Evolutionary conservation across 2,113 vertebrate species (phyloP).

Genomic region (Cynocephalus volans): DNA sequence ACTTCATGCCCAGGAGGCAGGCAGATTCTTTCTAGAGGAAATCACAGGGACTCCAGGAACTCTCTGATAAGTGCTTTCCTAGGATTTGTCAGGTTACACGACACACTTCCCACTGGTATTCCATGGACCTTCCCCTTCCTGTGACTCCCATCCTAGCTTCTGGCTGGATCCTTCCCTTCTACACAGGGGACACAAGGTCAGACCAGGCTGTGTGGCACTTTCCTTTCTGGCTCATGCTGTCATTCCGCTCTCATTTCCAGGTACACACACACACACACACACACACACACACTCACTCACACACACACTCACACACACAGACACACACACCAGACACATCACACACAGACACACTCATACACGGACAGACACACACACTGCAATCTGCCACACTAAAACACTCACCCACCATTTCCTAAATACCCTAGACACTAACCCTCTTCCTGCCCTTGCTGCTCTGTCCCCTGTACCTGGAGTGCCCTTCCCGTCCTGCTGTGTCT

Average conservation of each 20-base stretch:
- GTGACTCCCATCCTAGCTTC: background rate
- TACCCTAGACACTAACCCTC: background rate
- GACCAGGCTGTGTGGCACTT: background rate
- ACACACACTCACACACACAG: background rate
- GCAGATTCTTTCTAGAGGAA: background rate
- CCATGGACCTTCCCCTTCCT: background rate
- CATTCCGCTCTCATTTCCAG: background rate
- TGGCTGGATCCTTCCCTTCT: background rate
- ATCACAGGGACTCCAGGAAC: background rate
- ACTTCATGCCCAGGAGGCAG: background rate
- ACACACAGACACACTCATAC: background rate
- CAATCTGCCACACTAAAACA: background rate
- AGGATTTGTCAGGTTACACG: background rate
- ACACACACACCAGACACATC: no score
- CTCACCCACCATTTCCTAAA: background rate
- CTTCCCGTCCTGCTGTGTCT: background rate
- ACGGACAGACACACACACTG: background rate
- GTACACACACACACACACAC: background rate
- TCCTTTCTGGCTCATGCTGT: background rate
- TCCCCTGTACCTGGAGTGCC: background rate
- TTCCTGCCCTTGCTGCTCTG: background rate
- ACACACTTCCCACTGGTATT: background rate
- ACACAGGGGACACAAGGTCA: background rate
- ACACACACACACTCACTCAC: background rate
- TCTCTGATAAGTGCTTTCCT: background rate